Evolutionary conservation across 2,113 vertebrate genomes (phyloP).

Genomic region (Sula dactylatra): DNA sequence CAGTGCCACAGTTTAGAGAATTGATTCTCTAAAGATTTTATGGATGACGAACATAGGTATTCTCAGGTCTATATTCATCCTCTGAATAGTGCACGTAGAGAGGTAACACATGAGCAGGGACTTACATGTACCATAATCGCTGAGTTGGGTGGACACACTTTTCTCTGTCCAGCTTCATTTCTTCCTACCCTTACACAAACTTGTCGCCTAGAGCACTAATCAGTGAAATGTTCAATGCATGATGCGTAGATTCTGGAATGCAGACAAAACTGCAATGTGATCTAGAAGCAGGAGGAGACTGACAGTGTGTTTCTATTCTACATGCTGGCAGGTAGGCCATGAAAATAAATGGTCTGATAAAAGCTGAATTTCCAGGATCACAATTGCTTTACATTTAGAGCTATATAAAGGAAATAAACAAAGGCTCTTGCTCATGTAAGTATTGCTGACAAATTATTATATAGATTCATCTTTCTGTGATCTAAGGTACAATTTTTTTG

Average conservation of each 20-base stretch:
- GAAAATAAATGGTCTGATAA: not conserved
- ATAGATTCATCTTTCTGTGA: not conserved
- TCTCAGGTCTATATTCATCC: not conserved
- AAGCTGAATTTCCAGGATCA: not conserved
- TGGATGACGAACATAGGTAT: not conserved
- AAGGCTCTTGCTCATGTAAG: not conserved
- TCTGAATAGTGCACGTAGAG: not conserved
- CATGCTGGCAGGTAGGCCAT: not conserved
- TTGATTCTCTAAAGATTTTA: not conserved
- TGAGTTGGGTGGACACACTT: not conserved
- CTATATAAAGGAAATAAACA: not conserved
- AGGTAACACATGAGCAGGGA: not conserved
- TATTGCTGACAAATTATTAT: not conserved
- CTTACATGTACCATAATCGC: rapidly evolving
- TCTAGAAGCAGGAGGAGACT: not conserved
- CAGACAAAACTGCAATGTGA: not conserved
- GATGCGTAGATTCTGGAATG: not conserved
- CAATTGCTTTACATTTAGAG: not conserved
- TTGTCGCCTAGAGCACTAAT: not conserved
- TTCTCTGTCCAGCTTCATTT: not conserved
- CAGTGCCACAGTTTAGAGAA: not conserved
- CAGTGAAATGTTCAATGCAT: not conserved
- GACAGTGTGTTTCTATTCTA: not conserved
- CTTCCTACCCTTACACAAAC: not conserved
- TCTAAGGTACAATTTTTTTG: not conserved